A percentile compares a stretch with the other conserved stretches of the same genome.
Conservation (phyloP, 2,888 invertebrate species). For the Hirudinaria manillensis region DNA sequence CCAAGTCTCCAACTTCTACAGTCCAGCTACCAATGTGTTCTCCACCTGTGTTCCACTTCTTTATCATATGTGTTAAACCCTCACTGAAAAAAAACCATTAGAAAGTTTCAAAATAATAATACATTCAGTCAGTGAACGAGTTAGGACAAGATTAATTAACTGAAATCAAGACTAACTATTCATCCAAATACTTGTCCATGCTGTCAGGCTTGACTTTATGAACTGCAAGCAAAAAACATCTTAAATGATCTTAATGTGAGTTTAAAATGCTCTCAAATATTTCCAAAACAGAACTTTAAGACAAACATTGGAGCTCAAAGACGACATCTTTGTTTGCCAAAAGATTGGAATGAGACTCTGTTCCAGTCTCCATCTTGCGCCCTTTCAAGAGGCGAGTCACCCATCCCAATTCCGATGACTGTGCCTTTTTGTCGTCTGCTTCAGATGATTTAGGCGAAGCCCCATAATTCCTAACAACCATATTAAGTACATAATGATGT, state of each 20-base stretch:
- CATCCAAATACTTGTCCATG: slow-evolving; percentile 75
- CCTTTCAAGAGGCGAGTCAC: slow-evolving; percentile 20
- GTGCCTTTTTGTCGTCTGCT: no score
- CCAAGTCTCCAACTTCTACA: slow-evolving; percentile 90
- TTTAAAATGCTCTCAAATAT: no score
- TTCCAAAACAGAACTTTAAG: not conserved
- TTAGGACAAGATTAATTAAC: not conserved
- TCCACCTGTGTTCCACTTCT: slow-evolving; percentile 63
- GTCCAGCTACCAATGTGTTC: slow-evolving; percentile 92
- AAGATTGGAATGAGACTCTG: slow-evolving; percentile 92
- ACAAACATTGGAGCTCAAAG: slow-evolving; percentile 77
- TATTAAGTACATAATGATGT: no score
- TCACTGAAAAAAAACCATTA: slow-evolving; percentile 42
- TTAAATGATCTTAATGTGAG: no score
- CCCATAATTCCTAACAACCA: no score
- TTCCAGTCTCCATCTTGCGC: slow-evolving; percentile 78
- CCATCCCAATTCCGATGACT: slow-evolving; percentile 18
- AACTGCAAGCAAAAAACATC: slow-evolving; percentile 55
- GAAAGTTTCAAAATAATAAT: not conserved
- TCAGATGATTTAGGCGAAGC: no score
- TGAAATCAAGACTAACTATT: slow-evolving; percentile 69
- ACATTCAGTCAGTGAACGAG: not conserved
- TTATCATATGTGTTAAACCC: slow-evolving; percentile 61
- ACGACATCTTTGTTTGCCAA: slow-evolving; percentile 91
- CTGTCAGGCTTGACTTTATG: slow-evolving; percentile 87